Conservation (phyloP, 1,140 invertebrate species). For the Neotoxoptera formosana region DNA sequence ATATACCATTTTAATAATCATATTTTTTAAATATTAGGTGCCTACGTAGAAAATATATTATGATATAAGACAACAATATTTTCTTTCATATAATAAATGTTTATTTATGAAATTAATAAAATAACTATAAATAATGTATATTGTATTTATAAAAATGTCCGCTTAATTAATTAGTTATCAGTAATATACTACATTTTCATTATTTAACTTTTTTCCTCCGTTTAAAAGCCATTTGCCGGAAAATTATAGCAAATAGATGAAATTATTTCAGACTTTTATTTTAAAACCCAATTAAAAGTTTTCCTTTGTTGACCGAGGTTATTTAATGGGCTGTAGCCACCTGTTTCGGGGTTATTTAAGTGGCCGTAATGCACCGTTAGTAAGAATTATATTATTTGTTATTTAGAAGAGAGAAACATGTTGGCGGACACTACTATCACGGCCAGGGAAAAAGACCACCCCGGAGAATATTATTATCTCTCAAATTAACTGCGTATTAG, state of each 20-base stretch:
- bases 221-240: neutral
- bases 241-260: constrained; percentile 14
- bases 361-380: neutral
- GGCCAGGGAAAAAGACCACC: neutral
- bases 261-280: constrained; percentile 28
- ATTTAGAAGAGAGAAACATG: neutral
- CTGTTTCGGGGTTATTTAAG: constrained; percentile 25
- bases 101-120: neutral
- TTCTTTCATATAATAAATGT: neutral
- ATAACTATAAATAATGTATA: neutral
- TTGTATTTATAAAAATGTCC: neutral
- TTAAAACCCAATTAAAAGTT: constrained; percentile 43
- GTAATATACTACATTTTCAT: neutral
- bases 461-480: neutral
- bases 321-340: constrained; percentile 8
- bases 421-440: neutral
- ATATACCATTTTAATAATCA: neutral
- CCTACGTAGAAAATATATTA: neutral
- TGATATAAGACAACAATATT: neutral
- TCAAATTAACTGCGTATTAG: neutral
- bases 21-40: neutral
- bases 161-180: neutral
- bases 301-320: constrained; percentile 3
- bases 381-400: constrained; percentile 44
- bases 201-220: neutral